These are phyloP conservation scores for Columba guinea DNA, from an alignment of 2,797 vertebrate species.

Conservation along the genomic window DNA sequence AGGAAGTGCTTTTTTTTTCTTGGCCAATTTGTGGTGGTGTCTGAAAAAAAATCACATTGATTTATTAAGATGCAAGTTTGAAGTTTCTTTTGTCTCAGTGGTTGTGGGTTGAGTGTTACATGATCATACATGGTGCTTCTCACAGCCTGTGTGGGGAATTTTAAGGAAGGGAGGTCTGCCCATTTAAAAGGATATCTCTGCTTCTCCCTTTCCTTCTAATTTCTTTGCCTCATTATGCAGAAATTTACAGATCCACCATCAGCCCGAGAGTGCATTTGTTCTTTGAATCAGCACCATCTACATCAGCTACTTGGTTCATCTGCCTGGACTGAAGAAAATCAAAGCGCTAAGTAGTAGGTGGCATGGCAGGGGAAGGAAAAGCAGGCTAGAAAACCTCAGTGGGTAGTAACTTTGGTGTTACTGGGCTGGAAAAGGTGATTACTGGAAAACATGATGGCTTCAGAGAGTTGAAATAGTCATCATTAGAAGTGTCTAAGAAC, in stretches of 20 bases:
- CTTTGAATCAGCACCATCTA: not conserved
- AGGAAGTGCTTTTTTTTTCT: not conserved
- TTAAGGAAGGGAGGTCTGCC: not conserved
- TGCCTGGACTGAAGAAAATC: not conserved
- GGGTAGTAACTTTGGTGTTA: not conserved
- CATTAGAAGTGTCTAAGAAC: accelerated
- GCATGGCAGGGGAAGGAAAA: not conserved
- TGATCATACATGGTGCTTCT: not conserved
- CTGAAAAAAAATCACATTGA: not conserved
- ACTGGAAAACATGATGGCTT: not conserved
- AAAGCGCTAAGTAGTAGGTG: not conserved
- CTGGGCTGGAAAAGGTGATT: not conserved
- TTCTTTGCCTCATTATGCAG: not conserved
- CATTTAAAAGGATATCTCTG: not conserved
- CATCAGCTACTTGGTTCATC: not conserved
- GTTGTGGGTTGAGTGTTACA: not conserved
- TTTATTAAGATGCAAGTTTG: not conserved
- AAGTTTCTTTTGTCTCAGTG: not conserved
- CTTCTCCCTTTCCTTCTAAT: not conserved
- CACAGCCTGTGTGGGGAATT: no score
- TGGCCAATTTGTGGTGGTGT: accelerated
- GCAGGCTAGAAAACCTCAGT: not conserved
- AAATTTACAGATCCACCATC: not conserved
- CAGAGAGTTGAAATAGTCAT: no score
- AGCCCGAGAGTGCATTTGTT: accelerated